These are phyloP conservation scores for Phrynosoma platyrhinos DNA, from an alignment of 2,113 vertebrate genomes.

Conservation along the genomic window DNA sequence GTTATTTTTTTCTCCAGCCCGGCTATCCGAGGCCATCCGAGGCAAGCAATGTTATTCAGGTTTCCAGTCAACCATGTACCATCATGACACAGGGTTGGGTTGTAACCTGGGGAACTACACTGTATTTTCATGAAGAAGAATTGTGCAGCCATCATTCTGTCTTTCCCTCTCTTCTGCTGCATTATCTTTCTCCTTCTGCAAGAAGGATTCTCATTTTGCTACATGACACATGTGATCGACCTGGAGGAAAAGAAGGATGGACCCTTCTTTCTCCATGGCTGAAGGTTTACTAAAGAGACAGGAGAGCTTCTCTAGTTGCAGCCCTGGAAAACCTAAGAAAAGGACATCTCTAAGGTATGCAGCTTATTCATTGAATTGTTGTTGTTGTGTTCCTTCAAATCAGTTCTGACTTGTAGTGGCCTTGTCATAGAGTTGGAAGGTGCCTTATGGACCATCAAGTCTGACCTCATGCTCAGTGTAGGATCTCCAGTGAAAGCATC, in stretches of 20 bases:
- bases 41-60: not conserved
- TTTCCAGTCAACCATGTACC: not conserved
- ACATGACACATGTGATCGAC: not conserved
- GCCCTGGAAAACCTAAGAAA: not conserved
- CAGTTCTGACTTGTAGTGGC: no score
- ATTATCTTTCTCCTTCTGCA: not conserved
- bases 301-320: not conserved
- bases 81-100: not conserved
- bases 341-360: not conserved
- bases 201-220: not conserved
- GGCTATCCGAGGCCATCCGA: no score
- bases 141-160: not conserved
- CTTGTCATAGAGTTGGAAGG: no score
- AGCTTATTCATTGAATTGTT: not conserved
- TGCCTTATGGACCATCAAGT: no score
- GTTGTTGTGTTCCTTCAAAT: no score
- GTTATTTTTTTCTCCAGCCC: no score
- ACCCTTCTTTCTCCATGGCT: not conserved
- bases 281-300: not conserved
- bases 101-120: not conserved
- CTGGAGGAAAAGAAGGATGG: not conserved
- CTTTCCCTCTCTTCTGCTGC: not conserved
- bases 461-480: no score
- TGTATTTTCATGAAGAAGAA: not conserved
- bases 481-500: no score